These are phyloP conservation scores for Chironomus riparius DNA, from an alignment of 2,888 invertebrate species.

Conservation along the genomic window DNA sequence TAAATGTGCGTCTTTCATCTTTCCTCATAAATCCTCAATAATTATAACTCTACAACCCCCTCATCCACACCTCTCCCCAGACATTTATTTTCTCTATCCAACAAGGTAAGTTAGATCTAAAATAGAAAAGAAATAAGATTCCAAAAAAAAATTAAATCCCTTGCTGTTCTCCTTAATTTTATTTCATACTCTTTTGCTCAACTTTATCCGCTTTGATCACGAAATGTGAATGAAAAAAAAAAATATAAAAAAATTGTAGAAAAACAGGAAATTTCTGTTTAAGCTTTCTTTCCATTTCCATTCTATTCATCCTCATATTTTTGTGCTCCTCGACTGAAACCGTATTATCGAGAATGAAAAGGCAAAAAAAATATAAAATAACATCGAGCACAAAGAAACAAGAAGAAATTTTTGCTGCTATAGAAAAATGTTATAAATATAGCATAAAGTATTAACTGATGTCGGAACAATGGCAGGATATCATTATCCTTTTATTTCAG, in stretches of 20 bases:
- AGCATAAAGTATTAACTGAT: neutral
- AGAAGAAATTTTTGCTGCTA: neutral
- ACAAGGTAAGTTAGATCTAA: too few species aligned
- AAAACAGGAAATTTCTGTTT: slow-evolving; percentile 14
- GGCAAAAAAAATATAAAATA: neutral
- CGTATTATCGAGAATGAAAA: neutral
- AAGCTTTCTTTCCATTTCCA: neutral
- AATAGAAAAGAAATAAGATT: too few species aligned
- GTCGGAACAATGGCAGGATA: slow-evolving; percentile 9
- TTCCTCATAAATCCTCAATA: too few species aligned
- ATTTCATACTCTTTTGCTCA: neutral
- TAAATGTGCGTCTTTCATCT: too few species aligned
- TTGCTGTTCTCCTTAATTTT: too few species aligned
- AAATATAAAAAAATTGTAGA: neutral
- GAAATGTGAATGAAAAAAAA: neutral
- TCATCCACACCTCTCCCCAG: too few species aligned
- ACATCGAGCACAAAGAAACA: too few species aligned
- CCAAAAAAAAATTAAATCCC: too few species aligned
- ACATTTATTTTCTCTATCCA: too few species aligned
- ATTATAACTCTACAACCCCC: too few species aligned
- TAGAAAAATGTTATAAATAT: neutral
- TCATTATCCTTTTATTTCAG: slow-evolving; percentile 7
- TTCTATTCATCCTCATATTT: neutral
- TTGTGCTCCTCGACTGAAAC: neutral
- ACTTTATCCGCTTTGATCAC: neutral